Conservation (phyloP, 2,797 vertebrate genomes). For the Malurus leucopterus region DNA sequence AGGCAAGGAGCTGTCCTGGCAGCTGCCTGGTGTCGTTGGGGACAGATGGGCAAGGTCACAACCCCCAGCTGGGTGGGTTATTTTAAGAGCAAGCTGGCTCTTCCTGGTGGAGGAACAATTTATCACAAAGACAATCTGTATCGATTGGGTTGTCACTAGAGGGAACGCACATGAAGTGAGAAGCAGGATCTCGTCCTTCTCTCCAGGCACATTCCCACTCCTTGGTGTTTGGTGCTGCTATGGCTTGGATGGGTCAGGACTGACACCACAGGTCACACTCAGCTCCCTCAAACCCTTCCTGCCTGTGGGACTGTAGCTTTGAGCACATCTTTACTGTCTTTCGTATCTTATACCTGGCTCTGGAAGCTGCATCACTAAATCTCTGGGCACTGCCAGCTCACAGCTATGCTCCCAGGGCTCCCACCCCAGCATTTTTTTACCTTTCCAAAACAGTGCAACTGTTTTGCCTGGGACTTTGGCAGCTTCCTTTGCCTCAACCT, state of each 20-base stretch:
- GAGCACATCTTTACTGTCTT: neutral
- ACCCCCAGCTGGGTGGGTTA: neutral
- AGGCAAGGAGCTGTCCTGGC: rapidly evolving
- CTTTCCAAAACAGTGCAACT: neutral
- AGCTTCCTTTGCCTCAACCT: neutral
- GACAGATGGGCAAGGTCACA: rapidly evolving
- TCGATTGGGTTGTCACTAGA: neutral
- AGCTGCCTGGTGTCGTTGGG: neutral
- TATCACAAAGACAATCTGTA: neutral
- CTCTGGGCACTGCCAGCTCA: neutral
- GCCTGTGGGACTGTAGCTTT: neutral
- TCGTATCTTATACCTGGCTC: neutral
- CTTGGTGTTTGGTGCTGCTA: neutral
- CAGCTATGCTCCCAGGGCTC: neutral
- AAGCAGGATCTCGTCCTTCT: neutral
- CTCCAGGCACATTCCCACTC: rapidly evolving
- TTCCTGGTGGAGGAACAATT: neutral
- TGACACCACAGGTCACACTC: neutral
- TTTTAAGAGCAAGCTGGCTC: neutral
- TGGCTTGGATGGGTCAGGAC: neutral
- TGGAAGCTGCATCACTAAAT: neutral
- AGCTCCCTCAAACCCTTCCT: neutral
- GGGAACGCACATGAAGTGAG: neutral
- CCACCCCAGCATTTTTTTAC: neutral
- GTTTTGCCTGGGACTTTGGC: neutral